Base-by-base conservation (phyloP, 1,140 invertebrate species). In the Microplitis mediator region DNA sequence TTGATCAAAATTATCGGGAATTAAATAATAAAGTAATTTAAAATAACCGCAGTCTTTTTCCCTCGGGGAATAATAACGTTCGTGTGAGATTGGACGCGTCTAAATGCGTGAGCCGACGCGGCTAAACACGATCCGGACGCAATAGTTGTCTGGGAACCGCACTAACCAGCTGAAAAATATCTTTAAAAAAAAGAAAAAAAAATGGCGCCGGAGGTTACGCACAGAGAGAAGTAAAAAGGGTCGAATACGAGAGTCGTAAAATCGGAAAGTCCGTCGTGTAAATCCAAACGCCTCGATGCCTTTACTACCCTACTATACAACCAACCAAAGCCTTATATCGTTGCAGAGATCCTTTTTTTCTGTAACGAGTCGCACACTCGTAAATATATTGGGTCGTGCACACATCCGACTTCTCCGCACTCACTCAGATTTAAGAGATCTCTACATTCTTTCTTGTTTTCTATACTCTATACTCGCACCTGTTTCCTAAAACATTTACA, bases 221-320 rank as follows among this genome's bases (percentile, higher is more conserved):
- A 71, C 60, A 36, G 51, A 70, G 35, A 51, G 32, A n/a, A 32
- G 11, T 8, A 8, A 32, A 36, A 62, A 51, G 14, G 58, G 45
- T 69, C 54, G 71, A 35, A 56, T 51, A 23, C 45, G 63, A 69
- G 68, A 62, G 45, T 72, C 74, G 68, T 75, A 75, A 75, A 75
- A 75, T 75, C 36, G 62, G 16, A 70, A 67, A 75, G 62, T 65
- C 62, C 63, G 62, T 75, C 74, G 54, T 75, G 74, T 73, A 75
- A 73, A 75, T 75, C 67, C 71, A 36, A 71, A 74, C 68, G 73
- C 66, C 74, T 72, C 73, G 69, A 71, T 74, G 63, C 64, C 56
- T 73, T 60, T 56, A 39, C 50, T 62, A 50, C 39, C 8, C 39
- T 45, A 45, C 39, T 45, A 45, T 9, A 45, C 39, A 45, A 45